Conservation (phyloP, 2,113 vertebrate genomes). For the Ailurus styani region DNA sequence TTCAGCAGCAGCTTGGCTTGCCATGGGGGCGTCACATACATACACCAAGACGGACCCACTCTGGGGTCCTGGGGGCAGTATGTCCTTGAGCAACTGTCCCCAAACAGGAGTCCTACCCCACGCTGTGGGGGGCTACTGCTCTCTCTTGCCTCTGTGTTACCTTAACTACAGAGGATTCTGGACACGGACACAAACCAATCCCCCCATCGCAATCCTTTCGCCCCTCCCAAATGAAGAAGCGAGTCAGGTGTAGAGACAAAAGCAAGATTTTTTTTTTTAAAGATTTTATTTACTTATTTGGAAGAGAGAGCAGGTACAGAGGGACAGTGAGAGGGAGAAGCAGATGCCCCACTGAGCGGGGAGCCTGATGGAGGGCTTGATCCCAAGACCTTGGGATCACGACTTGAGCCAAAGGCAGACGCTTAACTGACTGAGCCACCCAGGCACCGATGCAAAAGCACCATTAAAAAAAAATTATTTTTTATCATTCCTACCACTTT, state of each 20-base stretch:
- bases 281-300: background rate
- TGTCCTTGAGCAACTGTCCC: background rate
- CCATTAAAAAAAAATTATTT: background rate
- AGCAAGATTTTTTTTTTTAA: background rate
- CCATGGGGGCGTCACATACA: too few species aligned
- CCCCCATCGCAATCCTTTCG: rapidly evolving
- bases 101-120: background rate
- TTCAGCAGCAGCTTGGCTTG: background rate
- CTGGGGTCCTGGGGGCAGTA: rapidly evolving
- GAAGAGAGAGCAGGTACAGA: background rate
- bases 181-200: background rate
- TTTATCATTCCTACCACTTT: background rate
- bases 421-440: too few species aligned
- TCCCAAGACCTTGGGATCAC: too few species aligned
- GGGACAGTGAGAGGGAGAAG: background rate
- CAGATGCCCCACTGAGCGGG: background rate
- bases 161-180: background rate
- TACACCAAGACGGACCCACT: background rate
- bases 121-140: rapidly evolving
- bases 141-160: background rate
- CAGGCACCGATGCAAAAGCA: background rate
- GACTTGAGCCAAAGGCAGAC: too few species aligned
- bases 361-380: too few species aligned
- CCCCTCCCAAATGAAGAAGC: background rate
- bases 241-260: background rate